Evolutionary conservation across 2,888 invertebrate genomes (phyloP).

Genomic region (Polymixis lichenea): DNA sequence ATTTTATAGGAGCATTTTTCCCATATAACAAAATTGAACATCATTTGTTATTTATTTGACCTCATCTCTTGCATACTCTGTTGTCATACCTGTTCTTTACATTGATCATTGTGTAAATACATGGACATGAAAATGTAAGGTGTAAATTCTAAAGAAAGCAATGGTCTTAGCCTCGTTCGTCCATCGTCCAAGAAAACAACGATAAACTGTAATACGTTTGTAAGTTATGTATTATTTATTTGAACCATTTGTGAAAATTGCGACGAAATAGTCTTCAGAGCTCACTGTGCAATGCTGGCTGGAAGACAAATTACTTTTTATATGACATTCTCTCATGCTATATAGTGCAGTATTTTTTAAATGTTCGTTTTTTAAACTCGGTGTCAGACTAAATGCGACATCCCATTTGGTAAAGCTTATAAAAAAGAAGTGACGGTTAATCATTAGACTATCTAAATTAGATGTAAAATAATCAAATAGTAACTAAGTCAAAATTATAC

Average conservation of each 20-base stretch:
- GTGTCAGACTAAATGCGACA: neutral
- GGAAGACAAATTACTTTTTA: slow-evolving; percentile 55
- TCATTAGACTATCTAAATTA: neutral
- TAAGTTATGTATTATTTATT: slow-evolving; percentile 60
- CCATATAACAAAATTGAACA: too few species aligned
- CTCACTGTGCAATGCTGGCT: slow-evolving; percentile 30
- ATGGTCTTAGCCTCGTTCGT: neutral
- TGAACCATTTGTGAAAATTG: slow-evolving; percentile 52
- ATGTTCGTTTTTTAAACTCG: slow-evolving; percentile 5
- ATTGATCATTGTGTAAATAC: neutral
- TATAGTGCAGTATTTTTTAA: slow-evolving; percentile 17
- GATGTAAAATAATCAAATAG: too few species aligned
- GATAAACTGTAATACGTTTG: slow-evolving; percentile 46
- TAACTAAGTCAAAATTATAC: too few species aligned
- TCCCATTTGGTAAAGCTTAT: neutral
- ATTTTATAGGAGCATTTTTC: too few species aligned
- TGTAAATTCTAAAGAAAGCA: neutral
- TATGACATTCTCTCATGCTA: slow-evolving; percentile 41
- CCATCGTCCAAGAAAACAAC: slow-evolving; percentile 22
- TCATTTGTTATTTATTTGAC: neutral
- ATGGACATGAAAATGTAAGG: neutral
- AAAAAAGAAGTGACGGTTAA: neutral
- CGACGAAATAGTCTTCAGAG: slow-evolving; percentile 49
- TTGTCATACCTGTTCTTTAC: neutral
- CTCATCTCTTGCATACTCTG: neutral